These are phyloP conservation scores for Leucophenga maculata DNA, from an alignment of 2,888 invertebrate species.

Conservation along the genomic window DNA sequence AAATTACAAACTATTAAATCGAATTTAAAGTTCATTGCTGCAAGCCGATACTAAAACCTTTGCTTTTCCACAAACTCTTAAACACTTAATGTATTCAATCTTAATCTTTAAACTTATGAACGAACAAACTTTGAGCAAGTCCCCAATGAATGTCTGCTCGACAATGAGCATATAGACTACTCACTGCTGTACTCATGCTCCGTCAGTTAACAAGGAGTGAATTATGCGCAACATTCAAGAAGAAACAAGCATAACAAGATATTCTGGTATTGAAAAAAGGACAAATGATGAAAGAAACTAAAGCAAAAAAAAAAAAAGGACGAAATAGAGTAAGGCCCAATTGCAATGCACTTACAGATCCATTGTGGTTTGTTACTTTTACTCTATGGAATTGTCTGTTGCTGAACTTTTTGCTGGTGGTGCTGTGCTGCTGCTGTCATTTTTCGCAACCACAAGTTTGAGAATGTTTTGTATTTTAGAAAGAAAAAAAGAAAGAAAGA, in stretches of 20 bases:
- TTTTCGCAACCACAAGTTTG: background rate
- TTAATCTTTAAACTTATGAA: no score
- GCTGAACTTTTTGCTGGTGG: background rate
- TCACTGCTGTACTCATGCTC: no score
- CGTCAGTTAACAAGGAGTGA: background rate
- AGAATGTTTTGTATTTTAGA: background rate
- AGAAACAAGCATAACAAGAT: no score
- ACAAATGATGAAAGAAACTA: background rate
- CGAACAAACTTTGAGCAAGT: no score
- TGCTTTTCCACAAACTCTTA: no score
- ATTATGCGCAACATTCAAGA: background rate
- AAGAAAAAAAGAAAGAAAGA: background rate
- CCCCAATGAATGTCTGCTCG: no score
- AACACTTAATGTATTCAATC: no score
- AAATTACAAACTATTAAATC: no score
- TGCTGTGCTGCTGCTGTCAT: background rate
- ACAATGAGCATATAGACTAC: no score
- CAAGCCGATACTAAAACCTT: no score
- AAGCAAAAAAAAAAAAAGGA: background rate
- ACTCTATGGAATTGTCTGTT: background rate
- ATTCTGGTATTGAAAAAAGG: background rate
- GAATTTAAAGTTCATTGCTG: no score
- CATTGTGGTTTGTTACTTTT: conserved; percentile 15
- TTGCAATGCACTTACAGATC: conserved; percentile 6
- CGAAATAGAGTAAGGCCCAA: background rate